Evolutionary conservation across 2,797 vertebrate genomes (phyloP).

Genomic region (Trichosurus vulpecula): DNA sequence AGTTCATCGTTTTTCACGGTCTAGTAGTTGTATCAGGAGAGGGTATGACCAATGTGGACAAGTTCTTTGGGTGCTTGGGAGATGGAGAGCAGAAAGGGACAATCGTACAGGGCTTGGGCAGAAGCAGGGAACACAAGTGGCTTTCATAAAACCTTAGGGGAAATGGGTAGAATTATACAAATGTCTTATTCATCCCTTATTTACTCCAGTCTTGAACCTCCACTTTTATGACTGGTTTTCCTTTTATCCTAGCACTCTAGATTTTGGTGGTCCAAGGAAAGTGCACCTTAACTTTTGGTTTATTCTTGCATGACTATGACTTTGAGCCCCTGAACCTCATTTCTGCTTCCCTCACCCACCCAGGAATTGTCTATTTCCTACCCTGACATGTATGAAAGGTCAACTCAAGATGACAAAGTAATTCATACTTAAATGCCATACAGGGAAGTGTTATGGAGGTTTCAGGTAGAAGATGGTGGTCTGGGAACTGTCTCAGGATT

Average conservation of each 20-base stretch:
- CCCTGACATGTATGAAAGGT: neutral
- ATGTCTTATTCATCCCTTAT: neutral
- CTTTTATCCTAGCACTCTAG: neutral
- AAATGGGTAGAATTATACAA: neutral
- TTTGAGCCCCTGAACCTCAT: neutral
- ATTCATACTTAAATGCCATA: neutral
- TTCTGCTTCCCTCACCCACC: neutral
- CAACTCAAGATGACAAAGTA: neutral
- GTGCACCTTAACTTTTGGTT: neutral
- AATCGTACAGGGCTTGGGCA: neutral
- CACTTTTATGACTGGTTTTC: neutral
- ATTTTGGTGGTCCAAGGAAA: neutral
- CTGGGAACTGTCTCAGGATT: neutral
- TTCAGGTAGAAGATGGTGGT: neutral
- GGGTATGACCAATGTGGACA: neutral
- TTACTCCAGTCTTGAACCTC: neutral
- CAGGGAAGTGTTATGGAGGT: conserved; percentile 41
- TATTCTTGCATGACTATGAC: neutral
- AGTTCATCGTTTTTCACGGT: neutral
- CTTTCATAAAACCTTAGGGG: neutral
- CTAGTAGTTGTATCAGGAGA: neutral
- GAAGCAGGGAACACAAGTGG: neutral
- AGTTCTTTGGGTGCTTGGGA: neutral
- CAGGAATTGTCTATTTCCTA: neutral
- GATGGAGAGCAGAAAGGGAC: neutral